Evolutionary conservation across 1,140 invertebrate genomes (phyloP).

Genomic region (Neodiprion lecontei): DNA sequence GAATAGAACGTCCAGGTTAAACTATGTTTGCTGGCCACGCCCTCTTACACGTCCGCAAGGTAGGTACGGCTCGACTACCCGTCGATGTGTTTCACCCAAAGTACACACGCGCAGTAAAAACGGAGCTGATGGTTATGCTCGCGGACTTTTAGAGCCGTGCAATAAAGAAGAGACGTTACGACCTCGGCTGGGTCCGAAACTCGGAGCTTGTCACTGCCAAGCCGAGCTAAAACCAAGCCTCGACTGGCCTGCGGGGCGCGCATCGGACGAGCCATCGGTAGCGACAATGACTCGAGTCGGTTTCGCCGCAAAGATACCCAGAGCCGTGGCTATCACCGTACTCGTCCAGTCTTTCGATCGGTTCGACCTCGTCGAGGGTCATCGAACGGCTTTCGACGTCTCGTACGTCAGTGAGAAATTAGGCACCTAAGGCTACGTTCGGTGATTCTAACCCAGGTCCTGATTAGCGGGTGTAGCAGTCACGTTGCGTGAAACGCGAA

Average conservation of each 20-base stretch:
- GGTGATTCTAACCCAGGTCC: neutral
- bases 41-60: constrained; percentile 1
- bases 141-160: neutral
- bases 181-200: neutral
- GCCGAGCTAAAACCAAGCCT: neutral
- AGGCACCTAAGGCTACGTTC: neutral
- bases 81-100: neutral
- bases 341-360: neutral
- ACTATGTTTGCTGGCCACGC: constrained; percentile 1
- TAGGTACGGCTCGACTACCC: neutral
- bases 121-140: neutral
- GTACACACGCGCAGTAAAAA: neutral
- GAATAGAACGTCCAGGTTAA: neutral
- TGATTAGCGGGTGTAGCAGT: too few relatives aligned
- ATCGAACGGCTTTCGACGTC: neutral
- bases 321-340: neutral
- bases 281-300: too few relatives aligned
- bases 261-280: too few relatives aligned
- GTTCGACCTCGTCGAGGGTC: neutral
- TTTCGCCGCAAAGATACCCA: neutral
- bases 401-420: neutral
- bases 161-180: constrained; percentile 2
- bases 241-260: neutral
- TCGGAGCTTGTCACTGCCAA: neutral
- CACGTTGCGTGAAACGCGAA: too few relatives aligned